Percentiles rank a stretch among this genome's conserved stretches.
Evolutionary conservation across 92 coral and sea anemone genomes (phyloP).

Genomic region (Desmophyllum pertusum): DNA sequence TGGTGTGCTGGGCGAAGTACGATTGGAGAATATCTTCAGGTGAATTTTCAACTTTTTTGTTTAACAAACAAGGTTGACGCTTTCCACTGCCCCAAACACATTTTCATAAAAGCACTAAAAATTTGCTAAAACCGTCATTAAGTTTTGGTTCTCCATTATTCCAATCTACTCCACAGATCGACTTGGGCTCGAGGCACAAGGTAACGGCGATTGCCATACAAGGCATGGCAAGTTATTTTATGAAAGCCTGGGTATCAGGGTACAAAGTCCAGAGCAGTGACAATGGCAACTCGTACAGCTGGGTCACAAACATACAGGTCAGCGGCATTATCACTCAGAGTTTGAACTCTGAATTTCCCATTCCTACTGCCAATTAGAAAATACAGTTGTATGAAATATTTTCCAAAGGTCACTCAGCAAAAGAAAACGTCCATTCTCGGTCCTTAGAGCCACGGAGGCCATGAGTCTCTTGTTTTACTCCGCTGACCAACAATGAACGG

Average conservation of each 20-base stretch:
- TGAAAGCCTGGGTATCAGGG: slow-evolving; percentile 52
- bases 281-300: slow-evolving; percentile 17
- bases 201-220: slow-evolving; percentile 85
- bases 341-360: too few species aligned
- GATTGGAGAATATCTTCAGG: slow-evolving; percentile 69
- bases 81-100: not conserved
- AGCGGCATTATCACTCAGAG: not conserved
- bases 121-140: not conserved
- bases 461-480: not conserved
- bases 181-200: slow-evolving; percentile 62
- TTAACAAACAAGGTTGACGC: not conserved
- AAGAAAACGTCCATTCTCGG: not conserved
- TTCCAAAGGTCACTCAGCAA: too few species aligned
- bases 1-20: slow-evolving; percentile 66
- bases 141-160: not conserved
- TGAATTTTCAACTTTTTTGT: slow-evolving; percentile 24
- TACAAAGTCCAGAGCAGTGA: slow-evolving; percentile 64
- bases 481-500: not conserved
- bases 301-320: slow-evolving; percentile 33
- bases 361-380: too few species aligned
- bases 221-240: slow-evolving; percentile 59
- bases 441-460: not conserved
- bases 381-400: too few species aligned
- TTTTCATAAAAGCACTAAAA: too few species aligned
- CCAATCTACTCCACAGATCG: slow-evolving; percentile 47